phyloP scores from a whole-genome alignment of 2,888 invertebrate genomes.

The Drosophila lutescens region DNA sequence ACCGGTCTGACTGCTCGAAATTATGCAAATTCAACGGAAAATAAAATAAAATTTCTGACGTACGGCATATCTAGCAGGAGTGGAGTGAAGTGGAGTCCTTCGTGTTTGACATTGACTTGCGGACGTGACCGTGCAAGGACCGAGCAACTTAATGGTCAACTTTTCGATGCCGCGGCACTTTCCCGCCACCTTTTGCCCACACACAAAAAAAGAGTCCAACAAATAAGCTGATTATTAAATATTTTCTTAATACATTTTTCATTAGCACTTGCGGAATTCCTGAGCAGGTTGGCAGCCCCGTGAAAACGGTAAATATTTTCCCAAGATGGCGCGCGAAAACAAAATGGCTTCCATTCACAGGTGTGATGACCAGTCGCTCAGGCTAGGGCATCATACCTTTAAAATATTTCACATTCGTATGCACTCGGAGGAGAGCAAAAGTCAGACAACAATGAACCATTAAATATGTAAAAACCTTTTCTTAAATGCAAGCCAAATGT shows the following conservation, averaged over 20 bases:
- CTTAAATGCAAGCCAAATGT: slow-evolving; percentile 65
- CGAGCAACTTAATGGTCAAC: slow-evolving; percentile 60
- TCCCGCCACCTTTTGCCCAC: slow-evolving; percentile 5
- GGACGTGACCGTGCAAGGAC: slow-evolving; percentile 73
- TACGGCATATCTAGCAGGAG: slow-evolving; percentile 60
- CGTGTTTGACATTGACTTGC: slow-evolving; percentile 68
- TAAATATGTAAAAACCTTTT: slow-evolving; percentile 68
- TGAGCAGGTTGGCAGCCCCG: slow-evolving; percentile 12
- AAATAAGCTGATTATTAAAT: slow-evolving; percentile 75
- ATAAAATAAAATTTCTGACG: slow-evolving; percentile 69
- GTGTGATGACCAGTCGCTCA: slow-evolving; percentile 37
- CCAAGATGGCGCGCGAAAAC: slow-evolving; percentile 7
- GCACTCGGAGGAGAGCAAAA: slow-evolving; percentile 1
- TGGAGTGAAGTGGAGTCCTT: slow-evolving; percentile 50
- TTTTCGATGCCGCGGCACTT: slow-evolving; percentile 21
- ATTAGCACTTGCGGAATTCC: slow-evolving; percentile 29
- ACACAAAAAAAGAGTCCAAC: background rate
- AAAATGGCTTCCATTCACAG: slow-evolving; percentile 18
- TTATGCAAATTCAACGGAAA: slow-evolving; percentile 76
- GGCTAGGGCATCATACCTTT: background rate
- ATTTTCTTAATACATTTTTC: slow-evolving; percentile 72
- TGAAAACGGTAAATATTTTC: slow-evolving; percentile 18
- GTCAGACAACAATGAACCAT: slow-evolving; percentile 48
- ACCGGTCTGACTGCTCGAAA: slow-evolving; percentile 48
- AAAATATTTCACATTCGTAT: slow-evolving; percentile 14